Evolutionary conservation across 2,888 invertebrate genomes (phyloP), one percentile per base, ranked within the genome.

Genomic region (Watsonalla cultraria): DNA sequence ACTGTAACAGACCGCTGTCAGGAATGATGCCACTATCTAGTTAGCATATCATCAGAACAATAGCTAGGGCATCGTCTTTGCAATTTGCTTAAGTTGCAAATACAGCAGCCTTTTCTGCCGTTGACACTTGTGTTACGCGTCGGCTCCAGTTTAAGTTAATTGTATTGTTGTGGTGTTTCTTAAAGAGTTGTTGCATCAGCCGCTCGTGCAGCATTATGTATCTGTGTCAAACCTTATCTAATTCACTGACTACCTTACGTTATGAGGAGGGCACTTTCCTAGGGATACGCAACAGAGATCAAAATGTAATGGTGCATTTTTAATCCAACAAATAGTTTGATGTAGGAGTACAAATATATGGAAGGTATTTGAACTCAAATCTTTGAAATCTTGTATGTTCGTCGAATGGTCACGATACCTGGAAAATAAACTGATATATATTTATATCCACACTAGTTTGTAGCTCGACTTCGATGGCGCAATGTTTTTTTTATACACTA

Each of bases 191-290:
- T 48, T 61, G 62, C 64, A 56, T 54, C 58, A 60, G 57, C 56
- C 53, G 56, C 53, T 56, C 64, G 60, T 62, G 55, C 54, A 58
- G 45, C 52, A 60, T 61, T 64, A 67, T 68, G 66, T 64, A 70
- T 70, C 62, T 70, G 60, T 70, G 68, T 68, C 68, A 67, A 54
- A 59, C 58, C 37, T 46, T 46, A 46, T 37, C 49, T 39, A 13
- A 50, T 49, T 42, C 42, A 11, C 11, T 34, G 35, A 48, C 48
- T 35, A 35, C 35, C 14, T 5, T 34, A 6, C 34, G 48, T 35
- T 15, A 48, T 48, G 6, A 14, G 7, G 9, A 48, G 35, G 35
- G 34, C 33, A 35, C 35, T n/a, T 48, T 48, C 35, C n/a, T 35
- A 35, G 48, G 11, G n/a, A 37, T 9, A 5, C 37, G 9, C 47